phyloP scores from a whole-genome alignment of 2,113 vertebrate species.

The Pogona vitticeps region DNA sequence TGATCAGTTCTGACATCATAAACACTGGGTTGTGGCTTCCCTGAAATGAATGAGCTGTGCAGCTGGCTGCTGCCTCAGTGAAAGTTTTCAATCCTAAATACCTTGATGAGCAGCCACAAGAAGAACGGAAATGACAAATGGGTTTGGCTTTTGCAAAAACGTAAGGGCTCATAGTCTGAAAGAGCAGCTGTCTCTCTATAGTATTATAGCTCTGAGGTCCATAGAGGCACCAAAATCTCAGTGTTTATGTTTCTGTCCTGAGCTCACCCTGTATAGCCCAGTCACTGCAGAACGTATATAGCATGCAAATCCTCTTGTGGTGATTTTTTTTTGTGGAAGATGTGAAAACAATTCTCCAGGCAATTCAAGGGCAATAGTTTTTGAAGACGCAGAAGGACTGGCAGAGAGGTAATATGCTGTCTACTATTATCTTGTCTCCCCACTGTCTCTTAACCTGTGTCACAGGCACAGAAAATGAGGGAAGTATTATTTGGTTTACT shows the following conservation, averaged over 20 bases:
- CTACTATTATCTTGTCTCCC: neutral
- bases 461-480: neutral
- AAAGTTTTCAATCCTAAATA: conserved; percentile 47
- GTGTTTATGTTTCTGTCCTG: conserved; percentile 23
- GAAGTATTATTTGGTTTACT: neutral
- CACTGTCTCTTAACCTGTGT: neutral
- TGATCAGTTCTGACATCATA: conserved; percentile 36
- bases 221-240: neutral
- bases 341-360: neutral
- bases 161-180: conserved; percentile 26
- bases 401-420: neutral
- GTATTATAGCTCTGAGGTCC: conserved; percentile 12
- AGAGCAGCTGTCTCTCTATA: conserved; percentile 23
- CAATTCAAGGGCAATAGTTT: neutral
- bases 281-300: conserved; percentile 4
- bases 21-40: conserved; percentile 29
- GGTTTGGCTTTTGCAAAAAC: conserved; percentile 35
- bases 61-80: conserved; percentile 24
- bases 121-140: conserved; percentile 37
- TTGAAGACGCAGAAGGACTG: neutral
- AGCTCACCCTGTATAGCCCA: conserved; percentile 23
- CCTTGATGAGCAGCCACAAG: conserved; percentile 32
- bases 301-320: neutral
- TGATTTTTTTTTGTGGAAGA: neutral
- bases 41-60: conserved; percentile 27